phyloP scores from a whole-genome alignment of 2,888 invertebrate genomes.

The Pardosa pseudoannulata region DNA sequence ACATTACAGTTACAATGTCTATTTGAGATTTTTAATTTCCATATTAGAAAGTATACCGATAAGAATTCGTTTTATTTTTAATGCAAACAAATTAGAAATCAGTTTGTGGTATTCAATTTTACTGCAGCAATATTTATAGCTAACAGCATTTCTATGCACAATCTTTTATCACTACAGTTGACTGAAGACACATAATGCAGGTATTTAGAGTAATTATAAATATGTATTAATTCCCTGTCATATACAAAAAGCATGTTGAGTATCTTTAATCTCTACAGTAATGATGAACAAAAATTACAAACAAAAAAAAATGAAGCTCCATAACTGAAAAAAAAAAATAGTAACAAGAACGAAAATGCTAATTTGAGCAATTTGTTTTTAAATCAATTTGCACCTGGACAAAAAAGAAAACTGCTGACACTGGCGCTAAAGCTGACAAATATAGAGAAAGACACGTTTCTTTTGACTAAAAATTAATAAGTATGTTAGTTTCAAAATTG shows the following conservation, averaged over 20 bases:
- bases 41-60: not conserved
- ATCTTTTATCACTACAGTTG: not conserved
- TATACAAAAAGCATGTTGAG: not conserved
- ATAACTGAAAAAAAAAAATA: not conserved
- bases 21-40: not conserved
- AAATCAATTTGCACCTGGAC: slow-evolving; percentile 20
- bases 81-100: not conserved
- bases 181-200: not conserved
- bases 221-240: not conserved
- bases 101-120: not conserved
- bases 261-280: not conserved
- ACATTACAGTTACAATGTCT: not conserved
- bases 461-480: slow-evolving; percentile 30
- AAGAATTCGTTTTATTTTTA: not conserved
- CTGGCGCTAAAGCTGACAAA: not conserved
- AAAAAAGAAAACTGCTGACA: not conserved
- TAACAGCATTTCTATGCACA: slow-evolving; percentile 3
- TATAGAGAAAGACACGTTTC: not conserved
- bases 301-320: not conserved
- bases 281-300: not conserved
- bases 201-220: not conserved
- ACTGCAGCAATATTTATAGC: slow-evolving; percentile 4
- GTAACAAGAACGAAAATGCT: not conserved
- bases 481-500: slow-evolving; percentile 54
- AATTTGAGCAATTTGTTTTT: slow-evolving; percentile 37